Percentiles rank a stretch among this genome's conserved stretches.
Conservation (phyloP, 2,113 vertebrate species). For the Globicephala melas region DNA sequence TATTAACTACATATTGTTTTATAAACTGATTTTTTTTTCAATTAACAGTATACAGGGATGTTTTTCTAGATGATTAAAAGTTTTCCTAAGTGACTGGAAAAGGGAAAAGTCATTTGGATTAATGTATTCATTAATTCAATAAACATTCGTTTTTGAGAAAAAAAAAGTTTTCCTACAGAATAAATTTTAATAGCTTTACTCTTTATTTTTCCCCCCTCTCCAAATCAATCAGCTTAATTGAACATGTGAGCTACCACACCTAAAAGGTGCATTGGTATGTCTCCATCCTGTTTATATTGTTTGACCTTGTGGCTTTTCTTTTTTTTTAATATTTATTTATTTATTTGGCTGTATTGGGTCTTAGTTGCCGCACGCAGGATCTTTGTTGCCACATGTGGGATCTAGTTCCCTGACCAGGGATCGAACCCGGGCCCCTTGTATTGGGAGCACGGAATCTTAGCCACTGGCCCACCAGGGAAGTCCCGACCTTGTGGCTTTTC, state of each 20-base stretch:
- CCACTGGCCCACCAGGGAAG: too few species aligned
- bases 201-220: not conserved
- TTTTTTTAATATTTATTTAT: too few species aligned
- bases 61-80: not conserved
- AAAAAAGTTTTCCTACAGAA: not conserved
- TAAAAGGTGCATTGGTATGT: not conserved
- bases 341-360: too few species aligned
- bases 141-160: too few species aligned
- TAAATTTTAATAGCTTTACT: not conserved
- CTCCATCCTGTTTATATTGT: not conserved
- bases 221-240: not conserved
- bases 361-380: too few species aligned
- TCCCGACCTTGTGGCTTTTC: not conserved
- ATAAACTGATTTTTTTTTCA: not conserved
- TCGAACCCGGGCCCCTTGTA: too few species aligned
- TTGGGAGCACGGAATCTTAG: too few species aligned
- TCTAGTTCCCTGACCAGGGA: too few species aligned
- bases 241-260: not conserved
- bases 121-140: too few species aligned
- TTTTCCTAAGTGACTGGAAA: not conserved
- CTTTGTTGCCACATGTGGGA: too few species aligned
- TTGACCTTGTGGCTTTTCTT: not conserved
- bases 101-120: too few species aligned
- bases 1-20: not conserved
- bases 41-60: not conserved